phyloP scores from a whole-genome alignment of 2,113 vertebrate species.

The Platysternon megacephalum region DNA sequence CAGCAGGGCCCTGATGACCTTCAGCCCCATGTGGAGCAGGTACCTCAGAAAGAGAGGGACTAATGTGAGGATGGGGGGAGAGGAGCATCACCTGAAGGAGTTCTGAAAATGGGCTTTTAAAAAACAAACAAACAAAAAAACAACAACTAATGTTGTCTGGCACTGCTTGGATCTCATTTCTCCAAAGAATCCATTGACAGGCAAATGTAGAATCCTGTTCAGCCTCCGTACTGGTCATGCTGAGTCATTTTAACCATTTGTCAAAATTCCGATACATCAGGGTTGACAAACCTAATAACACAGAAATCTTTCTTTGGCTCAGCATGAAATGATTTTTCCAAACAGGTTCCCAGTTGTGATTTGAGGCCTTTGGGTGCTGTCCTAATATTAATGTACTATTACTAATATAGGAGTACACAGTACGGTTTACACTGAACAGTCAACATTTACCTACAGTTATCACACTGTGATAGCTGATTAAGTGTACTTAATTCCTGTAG shows the following conservation, averaged over 20 bases:
- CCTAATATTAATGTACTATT: background rate
- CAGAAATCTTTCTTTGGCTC: background rate
- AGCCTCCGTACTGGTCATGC: background rate
- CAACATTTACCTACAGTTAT: fast-evolving
- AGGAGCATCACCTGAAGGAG: background rate
- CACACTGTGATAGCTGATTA: fast-evolving
- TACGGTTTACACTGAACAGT: background rate
- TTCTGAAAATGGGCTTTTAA: background rate
- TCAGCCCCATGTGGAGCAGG: background rate
- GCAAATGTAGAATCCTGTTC: background rate
- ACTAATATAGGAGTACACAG: background rate
- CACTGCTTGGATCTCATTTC: background rate
- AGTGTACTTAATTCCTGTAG: fast-evolving
- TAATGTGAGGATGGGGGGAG: background rate
- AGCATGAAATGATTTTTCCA: too few species aligned
- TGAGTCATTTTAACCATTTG: background rate
- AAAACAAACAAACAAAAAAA: too few species aligned
- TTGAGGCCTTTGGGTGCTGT: background rate
- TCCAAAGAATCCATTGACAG: background rate
- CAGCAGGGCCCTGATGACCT: fast-evolving
- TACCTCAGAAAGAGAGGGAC: background rate
- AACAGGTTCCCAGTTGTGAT: background rate
- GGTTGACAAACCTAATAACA: background rate
- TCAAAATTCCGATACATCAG: background rate
- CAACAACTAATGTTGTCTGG: background rate